These are phyloP conservation scores for Furcifer pardalis DNA, from an alignment of 2,797 vertebrate species.

Conservation along the genomic window DNA sequence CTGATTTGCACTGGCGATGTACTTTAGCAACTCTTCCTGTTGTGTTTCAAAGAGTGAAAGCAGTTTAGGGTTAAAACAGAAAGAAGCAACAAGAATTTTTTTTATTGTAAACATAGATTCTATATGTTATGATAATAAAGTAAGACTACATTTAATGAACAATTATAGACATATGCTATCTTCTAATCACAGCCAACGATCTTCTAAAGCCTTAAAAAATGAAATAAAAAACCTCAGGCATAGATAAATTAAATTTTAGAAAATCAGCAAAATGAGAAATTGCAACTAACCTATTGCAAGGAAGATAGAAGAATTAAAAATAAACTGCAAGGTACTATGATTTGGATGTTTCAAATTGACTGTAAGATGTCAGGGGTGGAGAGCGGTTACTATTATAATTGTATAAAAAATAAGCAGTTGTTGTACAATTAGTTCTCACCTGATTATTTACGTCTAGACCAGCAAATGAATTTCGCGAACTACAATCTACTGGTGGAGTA, in stretches of 20 bases:
- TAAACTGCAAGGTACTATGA: not conserved
- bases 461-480: conserved; percentile 97
- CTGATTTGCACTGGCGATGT: too few relatives aligned
- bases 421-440: conserved; percentile 74
- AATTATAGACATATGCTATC: not conserved
- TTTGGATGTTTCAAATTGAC: not conserved
- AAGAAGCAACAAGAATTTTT: not conserved
- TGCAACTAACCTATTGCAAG: not conserved
- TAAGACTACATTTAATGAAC: not conserved
- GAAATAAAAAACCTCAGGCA: not conserved
- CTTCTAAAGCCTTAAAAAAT: not conserved
- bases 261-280: not conserved
- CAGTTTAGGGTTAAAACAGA: not conserved
- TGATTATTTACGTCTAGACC: conserved; percentile 91
- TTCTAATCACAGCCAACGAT: not conserved
- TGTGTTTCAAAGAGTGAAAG: not conserved
- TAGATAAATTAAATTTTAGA: not conserved
- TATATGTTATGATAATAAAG: not conserved
- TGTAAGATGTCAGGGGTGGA: not conserved
- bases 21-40: too few relatives aligned
- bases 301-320: not conserved
- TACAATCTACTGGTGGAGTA: conserved; percentile 97
- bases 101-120: not conserved
- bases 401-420: not conserved
- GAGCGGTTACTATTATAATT: not conserved